Percentiles rank a stretch among this genome's conserved stretches.
Evolutionary conservation across 2,113 vertebrate genomes (phyloP).

Genomic region (Narcine bancroftii): DNA sequence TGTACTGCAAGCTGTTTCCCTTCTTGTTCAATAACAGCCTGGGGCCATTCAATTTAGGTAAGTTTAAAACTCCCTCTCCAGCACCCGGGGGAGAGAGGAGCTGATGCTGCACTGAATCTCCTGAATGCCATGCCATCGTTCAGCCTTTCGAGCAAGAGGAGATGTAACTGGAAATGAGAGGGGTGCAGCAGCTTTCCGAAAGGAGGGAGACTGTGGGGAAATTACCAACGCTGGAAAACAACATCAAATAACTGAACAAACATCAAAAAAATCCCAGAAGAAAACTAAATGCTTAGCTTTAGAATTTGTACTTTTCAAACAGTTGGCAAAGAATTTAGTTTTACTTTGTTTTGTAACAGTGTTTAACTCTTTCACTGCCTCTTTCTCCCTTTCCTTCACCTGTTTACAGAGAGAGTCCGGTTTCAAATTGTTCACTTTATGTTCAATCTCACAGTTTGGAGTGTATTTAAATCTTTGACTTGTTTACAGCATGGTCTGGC

Average conservation of each 20-base stretch:
- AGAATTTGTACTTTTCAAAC: slow-evolving; percentile 12
- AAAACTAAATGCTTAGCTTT: slow-evolving; percentile 33
- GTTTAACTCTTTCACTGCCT: background rate
- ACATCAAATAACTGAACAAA: slow-evolving; percentile 13
- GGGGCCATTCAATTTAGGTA: slow-evolving; percentile 27
- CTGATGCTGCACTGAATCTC: background rate
- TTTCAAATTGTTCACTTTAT: background rate
- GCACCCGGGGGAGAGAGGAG: background rate
- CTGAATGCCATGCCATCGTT: background rate
- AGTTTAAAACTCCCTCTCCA: slow-evolving; percentile 23
- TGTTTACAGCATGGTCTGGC: no score
- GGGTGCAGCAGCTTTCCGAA: background rate
- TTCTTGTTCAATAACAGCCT: slow-evolving; percentile 16
- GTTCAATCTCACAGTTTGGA: background rate
- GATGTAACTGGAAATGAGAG: background rate
- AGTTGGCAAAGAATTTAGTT: slow-evolving; percentile 3
- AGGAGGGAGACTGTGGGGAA: background rate
- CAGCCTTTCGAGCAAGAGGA: background rate
- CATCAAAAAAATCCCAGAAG: slow-evolving; percentile 4
- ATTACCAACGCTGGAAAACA: slow-evolving; percentile 4
- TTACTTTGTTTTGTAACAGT: background rate
- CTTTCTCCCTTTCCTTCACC: background rate
- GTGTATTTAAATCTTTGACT: no score
- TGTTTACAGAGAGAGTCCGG: background rate
- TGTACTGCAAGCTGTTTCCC: slow-evolving; percentile 1